These are phyloP conservation scores for Choloepus hoffmanni DNA, from an alignment of 2,113 vertebrate genomes.

Conservation along the genomic window DNA sequence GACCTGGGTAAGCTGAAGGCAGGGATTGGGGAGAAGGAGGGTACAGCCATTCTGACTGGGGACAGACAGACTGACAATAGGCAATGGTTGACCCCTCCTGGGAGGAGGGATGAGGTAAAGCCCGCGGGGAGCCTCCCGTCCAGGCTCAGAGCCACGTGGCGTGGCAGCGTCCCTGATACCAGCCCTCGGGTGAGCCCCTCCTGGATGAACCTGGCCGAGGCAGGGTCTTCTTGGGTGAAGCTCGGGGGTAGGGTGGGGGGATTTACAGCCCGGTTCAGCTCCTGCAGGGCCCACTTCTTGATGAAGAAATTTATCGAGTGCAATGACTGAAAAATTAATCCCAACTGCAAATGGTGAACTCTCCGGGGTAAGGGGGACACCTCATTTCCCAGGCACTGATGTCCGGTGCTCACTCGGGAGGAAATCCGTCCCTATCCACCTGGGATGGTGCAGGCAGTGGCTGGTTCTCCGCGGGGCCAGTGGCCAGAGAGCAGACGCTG, in stretches of 20 bases:
- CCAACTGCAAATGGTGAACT: background rate
- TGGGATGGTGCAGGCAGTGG: accelerated
- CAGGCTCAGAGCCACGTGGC: background rate
- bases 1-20: accelerated
- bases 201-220: background rate
- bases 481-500: accelerated
- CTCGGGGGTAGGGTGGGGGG: background rate
- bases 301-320: background rate
- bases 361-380: accelerated
- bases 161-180: too few species aligned
- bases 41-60: accelerated
- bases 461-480: accelerated
- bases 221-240: accelerated
- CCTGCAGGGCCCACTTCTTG: background rate
- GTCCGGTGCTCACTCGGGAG: background rate
- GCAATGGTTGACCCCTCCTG: background rate
- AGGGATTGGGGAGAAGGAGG: background rate
- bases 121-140: too few species aligned
- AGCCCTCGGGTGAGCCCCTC: background rate
- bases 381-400: background rate
- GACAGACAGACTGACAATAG: too few species aligned
- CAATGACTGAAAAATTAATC: slow-evolving; percentile 40
- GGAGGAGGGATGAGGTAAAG: background rate
- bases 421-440: background rate
- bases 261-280: background rate